Conservation (phyloP, 1,140 invertebrate species). For the Dinoponera quadriceps region DNA sequence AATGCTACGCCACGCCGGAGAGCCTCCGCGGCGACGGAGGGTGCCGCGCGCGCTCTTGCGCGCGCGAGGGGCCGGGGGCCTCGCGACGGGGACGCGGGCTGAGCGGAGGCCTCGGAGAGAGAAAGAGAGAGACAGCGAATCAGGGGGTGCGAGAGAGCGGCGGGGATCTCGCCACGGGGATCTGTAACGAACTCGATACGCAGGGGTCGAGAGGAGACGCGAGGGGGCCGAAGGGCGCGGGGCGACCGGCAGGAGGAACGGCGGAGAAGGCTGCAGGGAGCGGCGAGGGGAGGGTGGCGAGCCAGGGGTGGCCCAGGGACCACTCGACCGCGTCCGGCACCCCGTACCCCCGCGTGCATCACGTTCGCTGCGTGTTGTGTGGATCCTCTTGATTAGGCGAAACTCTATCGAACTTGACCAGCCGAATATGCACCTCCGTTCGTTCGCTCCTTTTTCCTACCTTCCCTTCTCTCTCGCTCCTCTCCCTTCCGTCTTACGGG, state of each 20-base stretch:
- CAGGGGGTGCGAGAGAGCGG: slow-evolving; percentile 68
- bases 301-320: slow-evolving; percentile 69
- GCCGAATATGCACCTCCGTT: slow-evolving; percentile 13
- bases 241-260: slow-evolving; percentile 24
- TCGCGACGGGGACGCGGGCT: slow-evolving; percentile 23
- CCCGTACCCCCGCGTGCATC: slow-evolving; percentile 33
- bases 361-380: background rate
- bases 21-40: slow-evolving; percentile 50
- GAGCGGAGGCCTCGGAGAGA: slow-evolving; percentile 33
- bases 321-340: slow-evolving; percentile 41
- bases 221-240: slow-evolving; percentile 7
- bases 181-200: slow-evolving; percentile 85
- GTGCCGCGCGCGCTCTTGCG: slow-evolving; percentile 11
- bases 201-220: slow-evolving; percentile 66
- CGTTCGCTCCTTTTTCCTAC: background rate
- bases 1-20: slow-evolving; percentile 63
- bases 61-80: slow-evolving; percentile 4
- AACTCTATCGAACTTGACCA: background rate
- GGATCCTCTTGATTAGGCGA: slow-evolving; percentile 34
- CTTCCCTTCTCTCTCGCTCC: background rate
- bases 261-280: background rate
- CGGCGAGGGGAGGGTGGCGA: slow-evolving; percentile 36
- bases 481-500: too few relatives aligned
- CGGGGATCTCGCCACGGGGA: slow-evolving; percentile 82
- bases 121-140: background rate